Evolutionary conservation across 2,888 invertebrate species (phyloP).

Genomic region (Andrena marginata): DNA sequence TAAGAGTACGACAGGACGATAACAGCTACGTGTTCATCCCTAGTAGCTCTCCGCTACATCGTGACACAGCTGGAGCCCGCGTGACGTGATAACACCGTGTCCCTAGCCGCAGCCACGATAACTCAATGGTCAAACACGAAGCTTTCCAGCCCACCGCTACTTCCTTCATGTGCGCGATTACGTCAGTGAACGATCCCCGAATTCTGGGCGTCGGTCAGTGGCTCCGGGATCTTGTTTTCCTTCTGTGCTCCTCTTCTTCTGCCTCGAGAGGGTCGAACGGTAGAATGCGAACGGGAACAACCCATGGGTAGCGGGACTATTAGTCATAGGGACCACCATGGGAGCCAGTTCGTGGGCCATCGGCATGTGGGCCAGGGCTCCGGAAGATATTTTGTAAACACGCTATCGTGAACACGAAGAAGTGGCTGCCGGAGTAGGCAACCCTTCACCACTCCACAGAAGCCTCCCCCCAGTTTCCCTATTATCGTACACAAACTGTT

Average conservation of each 20-base stretch:
- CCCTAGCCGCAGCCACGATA: slow-evolving; percentile 21
- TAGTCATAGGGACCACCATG: slow-evolving; percentile 73
- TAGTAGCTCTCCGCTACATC: not conserved
- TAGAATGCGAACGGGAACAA: slow-evolving; percentile 53
- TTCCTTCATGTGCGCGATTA: slow-evolving; percentile 31
- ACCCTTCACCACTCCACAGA: not conserved
- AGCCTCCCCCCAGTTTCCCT: not conserved
- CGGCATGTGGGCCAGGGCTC: slow-evolving; percentile 55
- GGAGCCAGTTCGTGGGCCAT: slow-evolving; percentile 44
- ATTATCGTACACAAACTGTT: not conserved
- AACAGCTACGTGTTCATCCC: slow-evolving; percentile 9
- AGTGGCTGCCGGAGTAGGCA: not conserved
- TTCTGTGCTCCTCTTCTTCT: slow-evolving; percentile 26
- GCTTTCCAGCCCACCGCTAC: not conserved
- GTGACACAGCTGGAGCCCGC: not conserved
- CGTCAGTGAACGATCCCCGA: slow-evolving; percentile 31
- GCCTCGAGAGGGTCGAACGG: slow-evolving; percentile 35
- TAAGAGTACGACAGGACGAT: slow-evolving; percentile 6
- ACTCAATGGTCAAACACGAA: slow-evolving; percentile 45
- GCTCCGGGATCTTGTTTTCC: slow-evolving; percentile 34
- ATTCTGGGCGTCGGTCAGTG: slow-evolving; percentile 29
- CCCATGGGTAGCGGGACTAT: slow-evolving; percentile 58
- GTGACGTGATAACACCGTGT: slow-evolving; percentile 34
- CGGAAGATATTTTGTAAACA: slow-evolving; percentile 72
- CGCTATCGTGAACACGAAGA: slow-evolving; percentile 64